phyloP scores from a whole-genome alignment of 2,113 vertebrate genomes.

The Dasyornis broadbenti region DNA sequence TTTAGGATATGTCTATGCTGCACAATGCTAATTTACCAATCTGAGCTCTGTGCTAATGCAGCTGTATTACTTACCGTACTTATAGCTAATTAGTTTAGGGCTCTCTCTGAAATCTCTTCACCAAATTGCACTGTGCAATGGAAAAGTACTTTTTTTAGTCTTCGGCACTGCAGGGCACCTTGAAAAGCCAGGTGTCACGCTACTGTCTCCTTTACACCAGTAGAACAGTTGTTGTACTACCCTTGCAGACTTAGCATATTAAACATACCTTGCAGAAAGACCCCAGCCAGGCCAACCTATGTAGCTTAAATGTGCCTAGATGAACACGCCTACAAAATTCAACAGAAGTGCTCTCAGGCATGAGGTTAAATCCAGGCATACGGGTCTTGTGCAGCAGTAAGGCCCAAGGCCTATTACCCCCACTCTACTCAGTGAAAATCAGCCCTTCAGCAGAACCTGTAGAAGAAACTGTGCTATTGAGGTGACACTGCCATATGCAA shows the following conservation, averaged over 20 bases:
- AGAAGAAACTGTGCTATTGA: background rate
- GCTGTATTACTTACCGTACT: background rate
- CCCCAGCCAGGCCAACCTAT: background rate
- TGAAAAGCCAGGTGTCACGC: background rate
- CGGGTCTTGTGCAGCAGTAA: background rate
- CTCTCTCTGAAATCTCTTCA: background rate
- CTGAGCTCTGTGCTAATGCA: slow-evolving; percentile 22
- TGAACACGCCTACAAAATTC: background rate
- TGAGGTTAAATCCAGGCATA: background rate
- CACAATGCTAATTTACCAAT: background rate
- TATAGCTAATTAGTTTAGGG: slow-evolving; percentile 23
- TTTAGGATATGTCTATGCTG: slow-evolving; percentile 2
- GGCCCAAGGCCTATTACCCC: background rate
- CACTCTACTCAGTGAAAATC: background rate
- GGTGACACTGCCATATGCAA: background rate
- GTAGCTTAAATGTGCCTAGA: background rate
- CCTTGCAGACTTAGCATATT: background rate
- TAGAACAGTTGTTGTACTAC: background rate
- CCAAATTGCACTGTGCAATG: background rate
- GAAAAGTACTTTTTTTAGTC: background rate
- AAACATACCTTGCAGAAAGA: background rate
- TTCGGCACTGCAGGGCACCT: background rate
- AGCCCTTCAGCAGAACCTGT: background rate
- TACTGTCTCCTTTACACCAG: background rate
- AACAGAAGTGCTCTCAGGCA: background rate